Percentiles rank a stretch among this genome's conserved stretches.
Conservation (phyloP, 2,797 vertebrate species). For the Brachyalestes nurse region DNA sequence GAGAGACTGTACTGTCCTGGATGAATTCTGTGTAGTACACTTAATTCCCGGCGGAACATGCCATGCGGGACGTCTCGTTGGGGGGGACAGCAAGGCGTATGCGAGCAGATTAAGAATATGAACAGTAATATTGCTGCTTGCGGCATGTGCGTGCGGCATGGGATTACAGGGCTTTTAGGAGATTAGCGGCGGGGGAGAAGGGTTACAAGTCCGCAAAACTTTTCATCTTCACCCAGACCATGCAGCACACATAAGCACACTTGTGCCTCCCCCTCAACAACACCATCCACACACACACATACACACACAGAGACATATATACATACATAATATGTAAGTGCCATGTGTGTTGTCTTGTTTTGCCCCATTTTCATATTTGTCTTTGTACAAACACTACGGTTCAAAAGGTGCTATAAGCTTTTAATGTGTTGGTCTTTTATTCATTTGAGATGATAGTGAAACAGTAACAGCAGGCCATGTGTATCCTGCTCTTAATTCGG, state of each 20-base stretch:
- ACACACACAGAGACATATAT: not conserved
- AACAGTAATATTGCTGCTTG: conserved; percentile 89
- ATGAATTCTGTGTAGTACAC: conserved; percentile 85
- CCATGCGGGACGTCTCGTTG: conserved; percentile 77
- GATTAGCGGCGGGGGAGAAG: conserved; percentile 86
- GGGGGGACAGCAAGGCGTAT: conserved; percentile 84
- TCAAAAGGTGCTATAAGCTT: no score
- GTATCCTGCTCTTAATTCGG: conserved; percentile 18
- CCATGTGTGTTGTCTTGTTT: not conserved
- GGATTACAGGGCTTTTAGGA: conserved; percentile 89
- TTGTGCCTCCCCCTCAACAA: not conserved
- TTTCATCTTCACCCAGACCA: conserved; percentile 74
- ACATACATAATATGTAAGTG: not conserved
- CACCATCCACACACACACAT: not conserved
- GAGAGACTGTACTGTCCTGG: conserved; percentile 77
- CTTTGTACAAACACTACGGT: no score
- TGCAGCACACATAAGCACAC: conserved; percentile 56
- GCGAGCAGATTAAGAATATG: conserved; percentile 89
- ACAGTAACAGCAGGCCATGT: not conserved
- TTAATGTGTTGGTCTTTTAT: no score
- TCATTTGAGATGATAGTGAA: not conserved
- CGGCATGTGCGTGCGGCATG: conserved; percentile 82
- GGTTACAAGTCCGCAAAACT: conserved; percentile 82
- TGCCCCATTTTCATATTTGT: no score
- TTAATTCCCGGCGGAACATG: conserved; percentile 82